Base-by-base conservation (phyloP, 2,888 invertebrate species). In the Punctoribates punctum region DNA sequence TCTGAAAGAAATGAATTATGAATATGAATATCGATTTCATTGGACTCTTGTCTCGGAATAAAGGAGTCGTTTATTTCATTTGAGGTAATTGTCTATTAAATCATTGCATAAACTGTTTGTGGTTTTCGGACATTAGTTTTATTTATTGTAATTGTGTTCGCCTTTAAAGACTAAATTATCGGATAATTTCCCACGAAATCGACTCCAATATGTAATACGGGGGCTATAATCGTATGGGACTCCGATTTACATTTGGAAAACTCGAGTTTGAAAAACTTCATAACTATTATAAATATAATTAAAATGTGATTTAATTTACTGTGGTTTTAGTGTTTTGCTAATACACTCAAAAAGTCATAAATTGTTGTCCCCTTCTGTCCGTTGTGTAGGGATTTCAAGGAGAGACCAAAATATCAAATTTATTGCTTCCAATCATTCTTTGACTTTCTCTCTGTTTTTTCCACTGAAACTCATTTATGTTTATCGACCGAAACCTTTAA, bases 291-390 rank as follows among this genome's bases (percentile, higher is more conserved):
- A 67, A 38, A 67, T n/a, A 38, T 67, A 67, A 38, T 38, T 67
- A 67, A 67, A 67, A 6, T 67, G 38, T 67, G 34, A 67, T 67
- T 67, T 67, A 67, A 67, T 67, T 67, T 67, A 67, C 67, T 38
- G n/a, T 38, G n/a, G n/a, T n/a, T 67, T 67, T 67, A 67, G 23
- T 15, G n/a, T 27, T 34, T 65, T 65, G 65, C n/a, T 38, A 42
- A 67, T 42, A 20, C 62, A 62, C 13, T 27, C 62, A n/a, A 67
- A 67, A n/a, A 20, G n/a, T 20, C 11, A 67, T 67, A 67, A 67
- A 20, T 67, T 67, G n/a, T 67, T 67, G 34, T 67, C 34, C 20
- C 67, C 38, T 17, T 38, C n/a, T n/a, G n/a, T n/a, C n/a, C n/a
- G n/a, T n/a, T 38, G n/a, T n/a, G 9, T 27, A 29, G 11, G 20